Conservation (phyloP, 2,797 vertebrate species). For the Cryptoblepharus egeriae region DNA sequence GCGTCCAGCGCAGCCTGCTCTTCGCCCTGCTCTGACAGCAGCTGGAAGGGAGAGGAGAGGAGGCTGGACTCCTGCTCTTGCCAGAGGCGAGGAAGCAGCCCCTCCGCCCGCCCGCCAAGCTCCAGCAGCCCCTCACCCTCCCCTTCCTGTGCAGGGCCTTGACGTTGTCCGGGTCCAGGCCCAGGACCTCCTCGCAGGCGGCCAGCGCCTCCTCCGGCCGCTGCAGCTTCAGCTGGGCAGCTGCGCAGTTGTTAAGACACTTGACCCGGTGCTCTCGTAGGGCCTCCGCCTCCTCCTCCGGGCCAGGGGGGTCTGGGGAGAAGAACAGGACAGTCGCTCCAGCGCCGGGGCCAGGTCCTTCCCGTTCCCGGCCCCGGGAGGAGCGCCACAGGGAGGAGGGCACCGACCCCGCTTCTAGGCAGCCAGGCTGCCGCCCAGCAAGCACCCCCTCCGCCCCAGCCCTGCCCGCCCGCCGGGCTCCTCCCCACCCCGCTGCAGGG, state of each 20-base stretch:
- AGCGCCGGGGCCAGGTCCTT: not conserved
- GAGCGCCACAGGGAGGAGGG: too few species aligned
- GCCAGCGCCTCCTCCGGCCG: slow-evolving; percentile 79
- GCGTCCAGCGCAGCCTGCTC: slow-evolving; percentile 82
- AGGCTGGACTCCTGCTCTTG: not conserved
- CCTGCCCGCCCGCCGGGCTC: too few species aligned
- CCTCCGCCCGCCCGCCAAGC: too few species aligned
- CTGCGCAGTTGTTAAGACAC: slow-evolving; percentile 87
- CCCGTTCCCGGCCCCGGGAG: not conserved
- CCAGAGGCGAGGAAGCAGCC: too few species aligned
- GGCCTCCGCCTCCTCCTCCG: slow-evolving; percentile 82
- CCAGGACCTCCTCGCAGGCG: slow-evolving; percentile 79
- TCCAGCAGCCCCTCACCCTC: slow-evolving; percentile 74
- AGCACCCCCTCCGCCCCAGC: too few species aligned
- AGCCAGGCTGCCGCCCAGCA: too few species aligned
- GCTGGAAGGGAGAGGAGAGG: slow-evolving; percentile 70
- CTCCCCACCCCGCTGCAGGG: rapidly evolving
- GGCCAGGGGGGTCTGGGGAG: slow-evolving; percentile 25
- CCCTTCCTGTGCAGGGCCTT: slow-evolving; percentile 84
- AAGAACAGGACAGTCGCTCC: not conserved
- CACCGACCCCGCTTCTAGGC: too few species aligned
- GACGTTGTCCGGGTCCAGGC: slow-evolving; percentile 82
- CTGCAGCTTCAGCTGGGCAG: slow-evolving; percentile 83
- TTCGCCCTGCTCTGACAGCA: slow-evolving; percentile 83
- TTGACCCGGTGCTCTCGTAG: slow-evolving; percentile 84